Evolutionary conservation across 2,888 invertebrate genomes (phyloP), one percentile per base, ranked within the genome.

Genomic region (Bugula neritina): DNA sequence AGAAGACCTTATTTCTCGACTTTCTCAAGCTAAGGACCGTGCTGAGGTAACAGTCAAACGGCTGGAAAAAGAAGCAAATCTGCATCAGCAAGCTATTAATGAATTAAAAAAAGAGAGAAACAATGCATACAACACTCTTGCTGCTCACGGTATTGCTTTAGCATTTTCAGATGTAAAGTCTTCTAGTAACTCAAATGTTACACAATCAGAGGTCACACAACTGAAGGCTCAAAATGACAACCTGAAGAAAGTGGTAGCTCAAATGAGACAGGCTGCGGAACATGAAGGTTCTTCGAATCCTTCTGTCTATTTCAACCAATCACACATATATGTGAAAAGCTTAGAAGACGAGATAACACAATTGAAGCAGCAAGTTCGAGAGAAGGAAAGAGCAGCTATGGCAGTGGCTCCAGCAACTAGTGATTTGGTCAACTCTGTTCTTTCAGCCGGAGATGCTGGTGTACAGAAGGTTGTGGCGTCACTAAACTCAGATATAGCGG

Each of bases 191-290:
- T 3, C 27, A 31, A 13, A 31, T 1, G 58, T 63, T 23, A 34
- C 31, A 21, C n/a, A n/a, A n/a, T n/a, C n/a, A n/a, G 72, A 79
- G 23, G 71, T 80, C 58, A 74, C 74, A 27, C 74, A 76, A 3
- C 75, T 83, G n/a, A 77, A 78, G 69, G 75, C 77, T 54, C 82
- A 83, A 75, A 84, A 84, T 74, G 75, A 77, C 35, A 79, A 77
- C 69, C 76, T 84, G 58, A 76, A 78, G 57, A 71, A 75, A 21
- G 80, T 82, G 23, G 79, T 84, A 23, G 73, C 75, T 34, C 80
- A 83, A 74, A 84, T 84, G 84, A 76, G 82, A 71, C 74, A 76
- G 54, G 80, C 80, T 35, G 78, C 78, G 1, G 54, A 70, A 5
- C 35, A 35, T 29, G 31, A 31, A 31, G 10, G 3, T 29, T 13